These are phyloP conservation scores for Epizoanthus stellaris DNA, from an alignment of 92 coral and sea anemone species.

Conservation along the genomic window DNA sequence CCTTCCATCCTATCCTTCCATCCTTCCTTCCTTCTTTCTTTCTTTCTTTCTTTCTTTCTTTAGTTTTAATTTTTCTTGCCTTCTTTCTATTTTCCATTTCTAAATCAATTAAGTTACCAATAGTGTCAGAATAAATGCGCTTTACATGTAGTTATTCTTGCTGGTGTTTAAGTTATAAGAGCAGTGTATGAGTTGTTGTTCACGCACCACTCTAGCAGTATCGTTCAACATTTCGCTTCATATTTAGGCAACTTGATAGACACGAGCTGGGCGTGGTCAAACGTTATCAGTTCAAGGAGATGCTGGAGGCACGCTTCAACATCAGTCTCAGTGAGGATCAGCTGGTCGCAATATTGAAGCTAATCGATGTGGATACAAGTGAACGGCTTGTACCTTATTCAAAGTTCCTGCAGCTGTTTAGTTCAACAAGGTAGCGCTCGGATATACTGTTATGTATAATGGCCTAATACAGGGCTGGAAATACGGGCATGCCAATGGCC, in stretches of 20 bases:
- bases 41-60: too few species aligned
- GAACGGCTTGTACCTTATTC: slow-evolving; percentile 71
- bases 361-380: slow-evolving; percentile 50
- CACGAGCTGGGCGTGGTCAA: slow-evolving; percentile 75
- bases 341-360: slow-evolving; percentile 56
- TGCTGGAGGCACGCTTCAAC: slow-evolving; percentile 76
- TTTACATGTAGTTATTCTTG: too few species aligned
- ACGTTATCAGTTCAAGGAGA: slow-evolving; percentile 80
- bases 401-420: slow-evolving; percentile 74
- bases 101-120: too few species aligned
- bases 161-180: too few species aligned
- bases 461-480: too few species aligned
- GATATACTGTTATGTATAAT: background rate
- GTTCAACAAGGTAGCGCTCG: slow-evolving; percentile 53
- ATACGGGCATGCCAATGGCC: too few species aligned
- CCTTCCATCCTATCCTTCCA: too few species aligned
- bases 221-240: background rate
- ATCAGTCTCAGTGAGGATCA: slow-evolving; percentile 64
- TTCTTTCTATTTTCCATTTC: too few species aligned
- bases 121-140: too few species aligned
- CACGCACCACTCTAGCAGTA: background rate
- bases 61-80: too few species aligned
- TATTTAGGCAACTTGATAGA: slow-evolving; percentile 78
- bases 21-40: too few species aligned
- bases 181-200: too few species aligned